Conservation (phyloP, 2,113 vertebrate species). For the Stegostoma tigrinum region DNA sequence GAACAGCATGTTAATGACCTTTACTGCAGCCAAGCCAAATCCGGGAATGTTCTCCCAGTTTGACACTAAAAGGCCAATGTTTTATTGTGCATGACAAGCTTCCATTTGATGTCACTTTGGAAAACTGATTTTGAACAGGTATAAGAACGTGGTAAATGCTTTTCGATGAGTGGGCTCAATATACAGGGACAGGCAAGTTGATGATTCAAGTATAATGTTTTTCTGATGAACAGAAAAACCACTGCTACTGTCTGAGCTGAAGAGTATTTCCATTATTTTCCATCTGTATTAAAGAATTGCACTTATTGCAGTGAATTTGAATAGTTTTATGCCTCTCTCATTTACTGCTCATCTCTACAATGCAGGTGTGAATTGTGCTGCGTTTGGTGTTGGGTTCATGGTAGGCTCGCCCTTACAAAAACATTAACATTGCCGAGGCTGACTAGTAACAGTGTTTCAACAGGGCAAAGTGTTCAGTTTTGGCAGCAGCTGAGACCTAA, state of each 20-base stretch:
- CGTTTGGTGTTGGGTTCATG: background rate
- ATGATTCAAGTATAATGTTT: background rate
- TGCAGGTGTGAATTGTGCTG: background rate
- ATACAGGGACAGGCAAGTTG: background rate
- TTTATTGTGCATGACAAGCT: background rate
- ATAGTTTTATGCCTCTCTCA: background rate
- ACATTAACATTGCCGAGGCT: background rate
- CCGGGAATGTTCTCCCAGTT: background rate
- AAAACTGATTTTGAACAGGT: background rate
- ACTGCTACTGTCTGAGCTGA: background rate
- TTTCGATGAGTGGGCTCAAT: background rate
- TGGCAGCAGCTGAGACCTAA: constrained; percentile 4
- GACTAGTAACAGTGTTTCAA: background rate
- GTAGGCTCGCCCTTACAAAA: background rate
- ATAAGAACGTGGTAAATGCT: background rate
- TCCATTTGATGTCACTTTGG: background rate
- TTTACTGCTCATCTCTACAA: background rate
- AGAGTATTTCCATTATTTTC: background rate
- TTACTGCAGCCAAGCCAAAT: background rate
- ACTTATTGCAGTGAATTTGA: background rate
- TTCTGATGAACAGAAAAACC: background rate
- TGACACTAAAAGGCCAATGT: background rate
- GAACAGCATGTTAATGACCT: background rate
- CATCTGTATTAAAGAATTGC: background rate
- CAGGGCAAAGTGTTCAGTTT: background rate